Percentiles rank a stretch among this genome's conserved stretches.
phyloP scores from a whole-genome alignment of 1,140 invertebrate genomes.

The Drosophila tristis region DNA sequence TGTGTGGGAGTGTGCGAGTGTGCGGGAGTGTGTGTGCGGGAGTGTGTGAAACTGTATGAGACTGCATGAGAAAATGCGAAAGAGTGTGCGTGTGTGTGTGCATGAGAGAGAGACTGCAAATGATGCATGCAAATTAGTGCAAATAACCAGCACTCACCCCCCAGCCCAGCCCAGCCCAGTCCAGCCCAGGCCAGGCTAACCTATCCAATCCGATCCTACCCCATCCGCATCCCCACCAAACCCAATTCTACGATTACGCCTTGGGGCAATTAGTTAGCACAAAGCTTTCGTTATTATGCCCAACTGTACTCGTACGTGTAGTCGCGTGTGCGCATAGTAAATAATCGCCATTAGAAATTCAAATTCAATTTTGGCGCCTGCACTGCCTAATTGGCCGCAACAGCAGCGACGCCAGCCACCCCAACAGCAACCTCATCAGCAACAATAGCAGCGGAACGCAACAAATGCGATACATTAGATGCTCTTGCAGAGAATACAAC shows the following conservation, averaged over 20 bases:
- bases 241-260: conserved; percentile 43
- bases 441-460: no score
- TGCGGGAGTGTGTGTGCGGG: no score
- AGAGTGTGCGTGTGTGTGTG: conserved; percentile 16
- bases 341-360: conserved; percentile 70
- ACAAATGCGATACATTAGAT: no score
- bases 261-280: conserved; percentile 77
- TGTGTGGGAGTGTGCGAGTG: background rate
- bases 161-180: no score
- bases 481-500: no score
- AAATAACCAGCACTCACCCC: conserved; percentile 48
- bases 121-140: conserved; percentile 76
- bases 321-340: conserved; percentile 53
- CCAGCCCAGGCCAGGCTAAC: no score
- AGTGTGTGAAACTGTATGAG: background rate
- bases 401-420: no score
- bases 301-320: conserved; percentile 41
- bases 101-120: conserved; percentile 51
- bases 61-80: background rate
- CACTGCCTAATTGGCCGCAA: conserved; percentile 57
- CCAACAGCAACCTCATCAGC: no score
- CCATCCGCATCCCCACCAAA: background rate
- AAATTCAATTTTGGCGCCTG: conserved; percentile 69
- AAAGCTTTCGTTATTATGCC: conserved; percentile 77
- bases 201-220: background rate